phyloP scores from a whole-genome alignment of 2,888 invertebrate species.

The Marasmarcha lunaedactyla region DNA sequence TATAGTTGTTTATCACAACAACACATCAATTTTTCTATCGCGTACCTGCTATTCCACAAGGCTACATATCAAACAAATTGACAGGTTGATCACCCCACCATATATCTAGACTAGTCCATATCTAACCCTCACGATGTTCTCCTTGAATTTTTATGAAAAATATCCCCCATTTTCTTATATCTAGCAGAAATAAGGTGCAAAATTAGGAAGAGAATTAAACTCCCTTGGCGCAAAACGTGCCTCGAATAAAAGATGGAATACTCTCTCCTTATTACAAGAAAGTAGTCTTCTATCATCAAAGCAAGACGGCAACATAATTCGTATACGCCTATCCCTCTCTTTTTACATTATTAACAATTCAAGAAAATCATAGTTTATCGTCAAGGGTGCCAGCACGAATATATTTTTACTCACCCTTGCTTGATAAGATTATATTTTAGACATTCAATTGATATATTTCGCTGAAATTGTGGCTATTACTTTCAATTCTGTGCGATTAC shows the following conservation, averaged over 20 bases:
- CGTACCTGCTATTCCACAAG: too few species aligned
- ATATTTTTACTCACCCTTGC: conserved; percentile 6
- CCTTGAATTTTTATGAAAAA: conserved; percentile 40
- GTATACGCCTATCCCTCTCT: too few species aligned
- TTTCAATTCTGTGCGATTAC: not conserved
- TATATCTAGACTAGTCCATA: not conserved
- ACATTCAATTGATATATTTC: conserved; percentile 1
- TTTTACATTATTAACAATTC: too few species aligned
- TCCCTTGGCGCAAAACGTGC: conserved; percentile 50
- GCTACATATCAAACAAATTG: not conserved
- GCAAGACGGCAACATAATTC: too few species aligned
- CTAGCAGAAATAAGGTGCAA: conserved; percentile 61
- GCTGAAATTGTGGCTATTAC: not conserved
- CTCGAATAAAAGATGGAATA: conserved; percentile 39
- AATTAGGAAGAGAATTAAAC: conserved; percentile 66
- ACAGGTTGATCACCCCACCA: not conserved
- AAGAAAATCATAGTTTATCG: not conserved
- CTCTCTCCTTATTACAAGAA: not conserved
- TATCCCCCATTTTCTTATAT: conserved; percentile 48
- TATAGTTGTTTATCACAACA: too few species aligned
- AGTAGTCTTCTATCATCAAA: too few species aligned
- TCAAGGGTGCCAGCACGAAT: conserved; percentile 1
- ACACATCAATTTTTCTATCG: too few species aligned
- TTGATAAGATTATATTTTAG: conserved; percentile 10
- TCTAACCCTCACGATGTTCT: conserved; percentile 11